Conservation (phyloP, 2,113 vertebrate species). For the Hylia prasina region DNA sequence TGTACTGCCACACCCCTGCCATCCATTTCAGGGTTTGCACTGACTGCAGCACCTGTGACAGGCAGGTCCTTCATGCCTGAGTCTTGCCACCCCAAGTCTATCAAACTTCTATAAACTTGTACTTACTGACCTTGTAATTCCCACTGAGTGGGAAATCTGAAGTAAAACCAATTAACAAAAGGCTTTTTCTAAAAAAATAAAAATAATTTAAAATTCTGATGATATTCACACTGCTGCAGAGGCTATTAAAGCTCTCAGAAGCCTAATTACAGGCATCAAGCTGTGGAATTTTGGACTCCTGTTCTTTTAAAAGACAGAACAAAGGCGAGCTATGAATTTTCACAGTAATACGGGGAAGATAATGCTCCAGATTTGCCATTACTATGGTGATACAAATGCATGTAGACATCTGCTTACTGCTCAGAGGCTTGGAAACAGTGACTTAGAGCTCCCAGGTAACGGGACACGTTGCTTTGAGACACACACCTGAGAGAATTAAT, state of each 20-base stretch:
- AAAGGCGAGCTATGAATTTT: neutral
- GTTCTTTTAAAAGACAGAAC: neutral
- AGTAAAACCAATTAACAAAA: neutral
- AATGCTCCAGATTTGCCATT: neutral
- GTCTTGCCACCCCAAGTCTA: neutral
- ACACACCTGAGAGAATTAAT: neutral
- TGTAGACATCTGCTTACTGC: neutral
- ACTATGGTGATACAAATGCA: fast-evolving
- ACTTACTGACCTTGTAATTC: neutral
- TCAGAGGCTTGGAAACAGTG: neutral
- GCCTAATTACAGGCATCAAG: neutral
- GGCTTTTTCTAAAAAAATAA: neutral
- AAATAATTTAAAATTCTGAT: neutral
- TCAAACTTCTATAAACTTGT: neutral
- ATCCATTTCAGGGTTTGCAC: neutral
- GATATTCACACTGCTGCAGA: neutral
- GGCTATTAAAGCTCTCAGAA: neutral
- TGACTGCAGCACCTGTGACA: neutral
- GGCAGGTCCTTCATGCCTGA: neutral
- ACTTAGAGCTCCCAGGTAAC: neutral
- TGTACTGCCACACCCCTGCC: neutral
- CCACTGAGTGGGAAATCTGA: neutral
- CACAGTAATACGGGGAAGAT: neutral
- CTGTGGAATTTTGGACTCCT: neutral
- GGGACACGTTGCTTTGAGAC: neutral